Base-by-base conservation (phyloP, 2,888 invertebrate genomes). In the Brachyptera risi region DNA sequence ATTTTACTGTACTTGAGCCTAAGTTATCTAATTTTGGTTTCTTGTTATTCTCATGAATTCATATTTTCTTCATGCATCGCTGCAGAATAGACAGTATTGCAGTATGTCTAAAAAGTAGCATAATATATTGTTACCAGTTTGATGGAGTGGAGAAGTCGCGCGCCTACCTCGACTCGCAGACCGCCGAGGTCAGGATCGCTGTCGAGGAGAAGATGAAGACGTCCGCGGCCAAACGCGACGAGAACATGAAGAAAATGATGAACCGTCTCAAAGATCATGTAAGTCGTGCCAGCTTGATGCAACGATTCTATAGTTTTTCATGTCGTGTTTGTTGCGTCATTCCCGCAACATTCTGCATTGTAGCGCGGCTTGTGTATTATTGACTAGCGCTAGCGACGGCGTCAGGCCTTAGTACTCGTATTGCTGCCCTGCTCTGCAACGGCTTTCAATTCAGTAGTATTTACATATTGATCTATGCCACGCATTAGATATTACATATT, bases 211-310 rank as follows among this genome's bases (percentile, higher is more conserved):
- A 92, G 78, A 79, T 95, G 79, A 88, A 87, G 78, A 87, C 87
- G 67, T 95, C 93, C 66, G 86, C 91, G 62, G 87, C 87, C 71
- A 91, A 94, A 75, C 87, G 95, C 66, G 92, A 94, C 74, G 92
- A 91, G 74, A 91, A 93, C 74, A 87, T 94, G 69, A 90, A 90
- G 78, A 92, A 90, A 77, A 91, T 94, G 87, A 79, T 92, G 69
- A 92, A 92, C 69, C 88, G 92, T 68, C 86, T 95, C 64, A 90
- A 90, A 76, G 92, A 94, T 76, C 95, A 95, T 77, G 95, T 95
- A 74, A 86, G 89, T 78, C 68, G 19, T 13, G 35, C 17, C 49
- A n/a, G n/a, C n/a, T n/a, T n/a, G n/a, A n/a, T n/a, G n/a, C n/a
- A n/a, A n/a, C n/a, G n/a, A n/a, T n/a, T n/a, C n/a, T n/a, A n/a